These are phyloP conservation scores for Drosophila subobscura DNA, from an alignment of 1,140 invertebrate species.

Conservation along the genomic window DNA sequence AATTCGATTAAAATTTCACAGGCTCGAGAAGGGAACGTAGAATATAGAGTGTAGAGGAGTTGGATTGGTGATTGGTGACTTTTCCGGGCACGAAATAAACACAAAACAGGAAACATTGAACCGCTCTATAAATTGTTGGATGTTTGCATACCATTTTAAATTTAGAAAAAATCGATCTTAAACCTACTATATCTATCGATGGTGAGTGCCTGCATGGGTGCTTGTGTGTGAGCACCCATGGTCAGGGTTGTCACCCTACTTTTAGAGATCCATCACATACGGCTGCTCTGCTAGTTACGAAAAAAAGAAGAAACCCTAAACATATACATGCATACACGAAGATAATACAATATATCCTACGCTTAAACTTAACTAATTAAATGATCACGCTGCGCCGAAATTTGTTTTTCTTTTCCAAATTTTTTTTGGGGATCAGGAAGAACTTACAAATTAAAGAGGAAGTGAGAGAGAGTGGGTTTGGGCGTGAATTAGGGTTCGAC, in stretches of 20 bases:
- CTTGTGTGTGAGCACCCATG: constrained; percentile 9
- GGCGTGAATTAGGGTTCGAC: constrained; percentile 21
- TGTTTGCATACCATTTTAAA: constrained; percentile 72
- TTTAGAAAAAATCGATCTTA: constrained; percentile 64
- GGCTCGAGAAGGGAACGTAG: constrained; percentile 1
- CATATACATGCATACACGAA: constrained; percentile 46
- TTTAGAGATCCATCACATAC: constrained; percentile 77
- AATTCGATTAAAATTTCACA: constrained; percentile 36
- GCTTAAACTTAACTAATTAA: constrained; percentile 67
- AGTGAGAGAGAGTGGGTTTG: constrained; percentile 12
- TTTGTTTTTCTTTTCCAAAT: constrained; percentile 33
- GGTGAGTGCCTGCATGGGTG: constrained; percentile 43
- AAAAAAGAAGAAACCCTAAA: constrained; percentile 52
- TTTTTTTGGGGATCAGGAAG: constrained; percentile 11
- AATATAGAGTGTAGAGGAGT: background rate
- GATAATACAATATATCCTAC: constrained; percentile 37
- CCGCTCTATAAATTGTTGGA: constrained; percentile 80
- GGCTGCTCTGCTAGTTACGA: constrained; percentile 70
- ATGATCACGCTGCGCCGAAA: constrained; percentile 80
- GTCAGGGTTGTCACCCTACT: constrained; percentile 51
- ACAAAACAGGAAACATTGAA: constrained; percentile 80
- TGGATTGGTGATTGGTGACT: constrained; percentile 56
- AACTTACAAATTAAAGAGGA: constrained; percentile 51
- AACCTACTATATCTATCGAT: constrained; percentile 62
- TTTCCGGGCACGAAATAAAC: constrained; percentile 70